Evolutionary conservation across 2,888 invertebrate species (phyloP), one percentile per base, ranked within the genome.

Genomic region (Caenorhabditis sp.): DNA sequence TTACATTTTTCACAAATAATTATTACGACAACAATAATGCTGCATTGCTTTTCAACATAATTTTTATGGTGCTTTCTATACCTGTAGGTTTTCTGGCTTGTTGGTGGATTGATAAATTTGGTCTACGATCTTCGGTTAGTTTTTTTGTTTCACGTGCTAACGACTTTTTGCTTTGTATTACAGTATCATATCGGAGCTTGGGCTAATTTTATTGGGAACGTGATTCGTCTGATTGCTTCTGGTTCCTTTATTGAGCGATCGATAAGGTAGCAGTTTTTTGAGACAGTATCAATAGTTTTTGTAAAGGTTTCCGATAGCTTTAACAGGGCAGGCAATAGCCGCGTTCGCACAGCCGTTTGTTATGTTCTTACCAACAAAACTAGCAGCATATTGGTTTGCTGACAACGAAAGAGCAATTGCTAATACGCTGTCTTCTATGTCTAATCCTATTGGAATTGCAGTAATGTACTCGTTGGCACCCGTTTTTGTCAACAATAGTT

Each of bases 291-390:
- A 40, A 9, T 15, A 40, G 5, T 40, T 40, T 9, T 15, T 5
- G 71, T 68, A 32, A 40, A 82, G 86, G 35, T 86, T 86, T 40
- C 83, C 84, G 22, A 69, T 86, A n/a, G 85, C 86, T 13, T 79
- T 86, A 47, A 72, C 82, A 11, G 86, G 86, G 1, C 93, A 93
- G 87, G 88, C 89, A 4, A 37, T 93, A 9, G 92, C 93, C 22
- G 93, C 93, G 0, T 90, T 92, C 86, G 92, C 93, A 8, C 93
- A 93, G 85, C 93, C 93, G 2, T 93, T 93, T 85, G 90, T 93
- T n/a, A 91, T 93, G 91, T 93, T 93, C 85, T 91, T 92, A 37
- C 92, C 93, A 0, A 93, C 93, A 11, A 93, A 93, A 88, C 85
- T 93, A 64, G 93, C 93, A 2, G 93, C 92, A 8, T 84, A 92